Conservation (phyloP, 2,888 invertebrate species). For the Unio delphinus region DNA sequence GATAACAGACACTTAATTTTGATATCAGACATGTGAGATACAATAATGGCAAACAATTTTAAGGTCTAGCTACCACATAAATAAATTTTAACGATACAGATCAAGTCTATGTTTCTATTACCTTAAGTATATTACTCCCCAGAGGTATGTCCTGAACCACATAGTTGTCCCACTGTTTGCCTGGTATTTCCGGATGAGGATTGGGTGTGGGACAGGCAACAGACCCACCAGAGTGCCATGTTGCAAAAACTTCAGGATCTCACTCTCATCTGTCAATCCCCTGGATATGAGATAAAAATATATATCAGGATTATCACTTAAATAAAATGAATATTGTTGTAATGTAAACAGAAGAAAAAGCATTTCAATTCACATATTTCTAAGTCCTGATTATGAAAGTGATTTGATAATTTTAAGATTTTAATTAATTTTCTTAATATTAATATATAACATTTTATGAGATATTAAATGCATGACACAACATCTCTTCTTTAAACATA, state of each 20-base stretch:
- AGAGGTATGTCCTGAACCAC: constrained; percentile 99
- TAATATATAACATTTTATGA: too few relatives aligned
- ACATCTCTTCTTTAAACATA: too few relatives aligned
- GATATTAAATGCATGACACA: too few relatives aligned
- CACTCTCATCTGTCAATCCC: constrained; percentile 98
- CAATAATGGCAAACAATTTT: too few relatives aligned
- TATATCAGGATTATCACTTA: too few relatives aligned
- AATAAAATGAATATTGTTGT: too few relatives aligned
- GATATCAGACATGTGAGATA: too few relatives aligned
- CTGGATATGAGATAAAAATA: constrained; percentile 73
- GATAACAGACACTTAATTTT: too few relatives aligned
- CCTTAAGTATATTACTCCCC: constrained; percentile 99
- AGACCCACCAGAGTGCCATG: constrained; percentile 94
- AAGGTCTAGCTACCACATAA: too few relatives aligned
- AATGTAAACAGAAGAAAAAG: neutral
- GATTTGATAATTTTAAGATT: neutral
- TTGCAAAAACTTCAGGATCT: constrained; percentile 98
- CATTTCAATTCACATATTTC: neutral
- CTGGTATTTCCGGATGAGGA: constrained; percentile 98
- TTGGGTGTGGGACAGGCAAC: constrained; percentile 98
- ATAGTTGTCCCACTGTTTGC: constrained; percentile 98
- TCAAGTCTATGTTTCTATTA: constrained; percentile 64
- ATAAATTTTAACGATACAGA: too few relatives aligned
- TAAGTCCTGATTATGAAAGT: neutral
- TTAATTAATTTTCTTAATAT: too few relatives aligned